phyloP scores from a whole-genome alignment of 2,888 invertebrate species.

The Acholoe squamosa region DNA sequence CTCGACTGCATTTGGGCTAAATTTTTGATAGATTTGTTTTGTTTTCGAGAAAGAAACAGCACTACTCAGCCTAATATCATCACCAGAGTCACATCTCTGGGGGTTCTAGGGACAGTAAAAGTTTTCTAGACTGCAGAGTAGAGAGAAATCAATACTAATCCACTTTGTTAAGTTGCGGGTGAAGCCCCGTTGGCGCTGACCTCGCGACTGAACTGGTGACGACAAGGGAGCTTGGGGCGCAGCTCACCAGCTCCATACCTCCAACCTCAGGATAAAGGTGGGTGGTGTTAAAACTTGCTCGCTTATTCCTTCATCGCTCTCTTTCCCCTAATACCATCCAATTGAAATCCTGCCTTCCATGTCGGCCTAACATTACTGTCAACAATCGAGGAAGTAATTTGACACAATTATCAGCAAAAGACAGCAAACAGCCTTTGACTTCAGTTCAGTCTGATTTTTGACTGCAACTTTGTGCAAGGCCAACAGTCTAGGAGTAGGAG shows the following conservation, averaged over 20 bases:
- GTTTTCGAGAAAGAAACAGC: constrained; percentile 14
- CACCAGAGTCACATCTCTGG: neutral
- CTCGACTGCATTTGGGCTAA: constrained; percentile 47
- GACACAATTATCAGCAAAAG: too few species aligned
- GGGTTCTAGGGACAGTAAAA: neutral
- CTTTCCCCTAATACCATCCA: too few species aligned
- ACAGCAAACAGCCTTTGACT: too few species aligned
- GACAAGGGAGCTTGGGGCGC: neutral
- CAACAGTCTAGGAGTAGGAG: too few species aligned
- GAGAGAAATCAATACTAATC: neutral
- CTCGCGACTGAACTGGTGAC: constrained; percentile 39
- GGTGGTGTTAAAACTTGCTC: neutral
- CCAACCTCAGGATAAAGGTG: neutral
- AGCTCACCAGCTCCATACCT: neutral
- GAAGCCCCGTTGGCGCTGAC: constrained; percentile 49
- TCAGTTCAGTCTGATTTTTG: too few species aligned
- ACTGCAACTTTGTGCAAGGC: too few species aligned
- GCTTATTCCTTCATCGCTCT: too few species aligned
- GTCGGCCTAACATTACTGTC: too few species aligned
- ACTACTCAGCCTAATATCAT: neutral
- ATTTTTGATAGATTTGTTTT: constrained; percentile 52
- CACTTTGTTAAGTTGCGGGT: constrained; percentile 26
- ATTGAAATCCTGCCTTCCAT: too few species aligned
- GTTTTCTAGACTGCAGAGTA: neutral
- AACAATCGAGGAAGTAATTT: too few species aligned